Base-by-base conservation (phyloP, 1,140 invertebrate species). In the Hylyphantes graminicola region DNA sequence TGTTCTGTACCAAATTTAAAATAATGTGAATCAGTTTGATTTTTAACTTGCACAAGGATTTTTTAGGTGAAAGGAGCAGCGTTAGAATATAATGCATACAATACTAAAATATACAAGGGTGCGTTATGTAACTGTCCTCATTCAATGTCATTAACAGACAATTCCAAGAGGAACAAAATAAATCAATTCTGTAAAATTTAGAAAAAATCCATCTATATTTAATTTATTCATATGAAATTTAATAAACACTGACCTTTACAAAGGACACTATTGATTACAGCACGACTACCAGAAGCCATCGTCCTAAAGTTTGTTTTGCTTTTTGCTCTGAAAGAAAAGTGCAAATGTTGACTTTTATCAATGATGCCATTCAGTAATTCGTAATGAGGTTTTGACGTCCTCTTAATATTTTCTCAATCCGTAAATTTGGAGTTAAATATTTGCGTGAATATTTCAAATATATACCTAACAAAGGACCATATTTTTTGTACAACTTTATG, bases 251-350 rank as follows among this genome's bases (percentile, higher is more conserved):
- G 12, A 74, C 72, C 72, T 74, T 74, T 74, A 8, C 19, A 74
- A n/a, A 74, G 72, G 72, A 74, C 72, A 74, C 19, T 57, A 12
- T 19, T 74, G 3, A 15, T 21, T 57, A 35, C 53, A 19, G 57
- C 13, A 11, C 72, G 17, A 74, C 7, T 19, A 15, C 72, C 72
- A 74, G 72, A 57, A 13, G 72, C 72, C 72, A 74, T 74, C 55
- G 19, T 57, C 10, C 50, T 13, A 9, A 70, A 70, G 50, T 70
- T 70, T 70, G 68, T 70, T 70, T 70, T 70, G n/a, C n/a, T n/a
- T n/a, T n/a, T n/a, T n/a, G 68, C n/a, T 70, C 10, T 70, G 51
- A n/a, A n/a, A 10, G n/a, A 35, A 65, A 54, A 5, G 1, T 1
- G 35, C n/a, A 35, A 35, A 35, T 35, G 35, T 35, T 35, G 35